Conservation (phyloP, 2,113 vertebrate genomes). For the Pollachius pollachius region DNA sequence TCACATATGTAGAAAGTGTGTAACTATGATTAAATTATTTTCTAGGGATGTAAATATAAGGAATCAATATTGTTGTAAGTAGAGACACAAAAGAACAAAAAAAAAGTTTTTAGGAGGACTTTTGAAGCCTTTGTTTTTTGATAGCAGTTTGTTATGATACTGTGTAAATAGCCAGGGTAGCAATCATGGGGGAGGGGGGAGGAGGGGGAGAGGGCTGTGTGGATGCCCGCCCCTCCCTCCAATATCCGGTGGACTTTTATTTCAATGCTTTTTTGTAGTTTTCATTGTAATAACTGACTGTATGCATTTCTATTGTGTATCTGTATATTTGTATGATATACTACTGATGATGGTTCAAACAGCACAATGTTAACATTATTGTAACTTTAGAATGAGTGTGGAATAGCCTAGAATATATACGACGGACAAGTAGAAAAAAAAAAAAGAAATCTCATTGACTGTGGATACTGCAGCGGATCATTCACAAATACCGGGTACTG, state of each 20-base stretch:
- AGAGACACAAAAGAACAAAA: slow-evolving; percentile 78
- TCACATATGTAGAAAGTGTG: slow-evolving; percentile 90
- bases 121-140: slow-evolving; percentile 88
- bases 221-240: slow-evolving; percentile 75
- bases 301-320: slow-evolving; percentile 94
- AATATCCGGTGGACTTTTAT: slow-evolving; percentile 85
- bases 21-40: slow-evolving; percentile 93
- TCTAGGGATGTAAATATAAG: slow-evolving; percentile 94
- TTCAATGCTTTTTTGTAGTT: slow-evolving; percentile 86
- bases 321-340: slow-evolving; percentile 90
- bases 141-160: slow-evolving; percentile 77
- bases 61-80: slow-evolving; percentile 81
- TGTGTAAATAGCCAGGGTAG: slow-evolving; percentile 78
- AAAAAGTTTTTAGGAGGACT: slow-evolving; percentile 84
- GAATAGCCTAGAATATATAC: slow-evolving; percentile 30
- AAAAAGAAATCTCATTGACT: slow-evolving; percentile 11
- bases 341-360: slow-evolving; percentile 87
- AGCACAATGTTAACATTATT: slow-evolving; percentile 87
- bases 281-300: slow-evolving; percentile 91
- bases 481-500: slow-evolving; percentile 27
- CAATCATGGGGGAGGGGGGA: slow-evolving; percentile 60
- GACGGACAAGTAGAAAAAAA: slow-evolving; percentile 38
- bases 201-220: slow-evolving; percentile 44
- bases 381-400: slow-evolving; percentile 50
- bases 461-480: slow-evolving; percentile 28